Base-by-base conservation (phyloP, 2,797 vertebrate species). In the Premnoplex brunnescens region DNA sequence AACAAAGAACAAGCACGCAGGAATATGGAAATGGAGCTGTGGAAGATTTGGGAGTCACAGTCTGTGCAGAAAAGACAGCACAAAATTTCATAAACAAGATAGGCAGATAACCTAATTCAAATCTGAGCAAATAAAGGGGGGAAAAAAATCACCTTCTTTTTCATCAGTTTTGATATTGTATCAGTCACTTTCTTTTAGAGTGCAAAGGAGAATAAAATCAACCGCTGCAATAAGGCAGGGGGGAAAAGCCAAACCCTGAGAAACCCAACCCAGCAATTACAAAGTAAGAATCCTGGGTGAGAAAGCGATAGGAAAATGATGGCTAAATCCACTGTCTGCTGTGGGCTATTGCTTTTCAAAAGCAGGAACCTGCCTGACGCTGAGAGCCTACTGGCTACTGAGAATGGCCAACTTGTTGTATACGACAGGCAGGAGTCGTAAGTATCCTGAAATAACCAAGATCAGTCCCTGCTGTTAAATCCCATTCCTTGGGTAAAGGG, bases 1-100 rank as follows among this genome's bases (percentile, higher is more conserved):
- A 99, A 99, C 98, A 98, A 98, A 98, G 98, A 99, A 98, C 98
- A 98, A 98, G 98, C 98, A 97, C 97, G 97, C 98, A 98, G 98
- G 98, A 98, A 98, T 98, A 98, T 98, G 98, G 98, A 98, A 98
- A 98, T 98, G 97, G 96, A 96, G 97, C 97, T 94, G 97, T 95
- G 93, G 97, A 98, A 98, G 98, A 98, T 98, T 98, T 97, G 97
- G 97, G 98, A 98, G 98, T 97, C 96, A 85, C 97, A 97, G 96
- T 96, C 97, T 97, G 97, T 97, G 97, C 96, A 96, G 97, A 96
- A 97, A 95, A 98, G 96, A 94, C 97, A 97, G 98, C 97, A 96
- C 97, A 97, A 96, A 97, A 97, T 97, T 97, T 97, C 96, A 97
- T 97, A 97, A 98, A 98, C 97, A 97, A 98, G 97, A 98, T 97